These are phyloP conservation scores for Asobara japonica DNA, from an alignment of 1,140 invertebrate genomes.

Conservation along the genomic window DNA sequence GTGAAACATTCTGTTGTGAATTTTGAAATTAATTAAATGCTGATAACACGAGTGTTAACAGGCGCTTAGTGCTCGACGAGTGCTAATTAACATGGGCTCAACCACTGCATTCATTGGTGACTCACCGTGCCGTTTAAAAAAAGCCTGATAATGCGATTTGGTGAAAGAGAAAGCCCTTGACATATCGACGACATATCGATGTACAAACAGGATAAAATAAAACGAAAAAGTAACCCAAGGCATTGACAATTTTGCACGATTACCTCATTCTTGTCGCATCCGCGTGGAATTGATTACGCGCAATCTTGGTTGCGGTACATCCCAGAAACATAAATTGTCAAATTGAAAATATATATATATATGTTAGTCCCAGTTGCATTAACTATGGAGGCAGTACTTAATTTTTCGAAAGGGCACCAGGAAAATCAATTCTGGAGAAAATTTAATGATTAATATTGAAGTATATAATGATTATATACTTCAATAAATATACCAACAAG, in stretches of 20 bases:
- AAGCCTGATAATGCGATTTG: not conserved
- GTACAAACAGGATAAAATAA: not conserved
- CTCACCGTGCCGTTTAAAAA: not conserved
- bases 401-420: too few relatives aligned
- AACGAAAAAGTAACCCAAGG: not conserved
- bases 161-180: constrained; percentile 11
- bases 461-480: too few relatives aligned
- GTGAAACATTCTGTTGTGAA: not conserved
- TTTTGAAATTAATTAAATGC: not conserved
- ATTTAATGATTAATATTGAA: too few relatives aligned
- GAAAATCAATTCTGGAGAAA: too few relatives aligned
- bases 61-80: not conserved
- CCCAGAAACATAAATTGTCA: not conserved
- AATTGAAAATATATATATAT: not conserved
- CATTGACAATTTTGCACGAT: not conserved
- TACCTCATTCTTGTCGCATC: not conserved
- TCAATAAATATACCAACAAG: too few relatives aligned
- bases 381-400: too few relatives aligned
- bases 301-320: not conserved
- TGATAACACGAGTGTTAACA: not conserved
- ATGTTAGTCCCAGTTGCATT: too few relatives aligned
- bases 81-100: not conserved
- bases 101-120: not conserved
- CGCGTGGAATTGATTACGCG: not conserved
- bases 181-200: constrained; percentile 5